A percentile compares a stretch with the other conserved stretches of the same genome.
phyloP scores from a whole-genome alignment of 2,888 invertebrate species.

The Notodonta dromedarius region DNA sequence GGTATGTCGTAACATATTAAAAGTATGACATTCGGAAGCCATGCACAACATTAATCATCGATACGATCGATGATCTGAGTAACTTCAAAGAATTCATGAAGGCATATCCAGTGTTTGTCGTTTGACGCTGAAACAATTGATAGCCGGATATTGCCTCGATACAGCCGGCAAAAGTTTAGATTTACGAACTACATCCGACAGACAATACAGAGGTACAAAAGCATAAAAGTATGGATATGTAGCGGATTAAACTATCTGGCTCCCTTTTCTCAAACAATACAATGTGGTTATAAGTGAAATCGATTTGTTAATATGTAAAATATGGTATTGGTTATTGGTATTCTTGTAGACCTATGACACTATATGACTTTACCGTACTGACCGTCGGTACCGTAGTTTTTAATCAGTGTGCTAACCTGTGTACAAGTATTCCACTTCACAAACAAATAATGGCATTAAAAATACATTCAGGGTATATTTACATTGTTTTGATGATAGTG shows the following conservation, averaged over 20 bases:
- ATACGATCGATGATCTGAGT: background rate
- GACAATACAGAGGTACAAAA: constrained; percentile 35
- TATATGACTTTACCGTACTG: too few relatives aligned
- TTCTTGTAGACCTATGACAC: too few relatives aligned
- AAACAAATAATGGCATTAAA: too few relatives aligned
- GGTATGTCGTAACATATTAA: too few relatives aligned
- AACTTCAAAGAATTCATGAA: background rate
- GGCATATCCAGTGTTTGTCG: constrained; percentile 25
- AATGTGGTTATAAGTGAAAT: too few relatives aligned
- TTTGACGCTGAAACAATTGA: constrained; percentile 69
- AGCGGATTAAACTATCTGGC: background rate
- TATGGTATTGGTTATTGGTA: too few relatives aligned
- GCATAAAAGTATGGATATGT: constrained; percentile 10
- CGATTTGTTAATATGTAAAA: too few relatives aligned
- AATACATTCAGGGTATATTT: too few relatives aligned
- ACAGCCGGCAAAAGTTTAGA: constrained; percentile 70
- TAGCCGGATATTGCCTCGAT: constrained; percentile 51
- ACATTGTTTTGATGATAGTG: too few relatives aligned
- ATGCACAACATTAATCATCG: background rate
- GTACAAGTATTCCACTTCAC: too few relatives aligned
- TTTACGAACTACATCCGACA: constrained; percentile 64
- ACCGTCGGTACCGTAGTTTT: too few relatives aligned
- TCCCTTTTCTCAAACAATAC: background rate
- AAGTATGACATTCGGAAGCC: background rate
- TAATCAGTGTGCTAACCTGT: too few relatives aligned